Evolutionary conservation across 2,113 vertebrate species (phyloP).

Genomic region (Neoarius graeffei): DNA sequence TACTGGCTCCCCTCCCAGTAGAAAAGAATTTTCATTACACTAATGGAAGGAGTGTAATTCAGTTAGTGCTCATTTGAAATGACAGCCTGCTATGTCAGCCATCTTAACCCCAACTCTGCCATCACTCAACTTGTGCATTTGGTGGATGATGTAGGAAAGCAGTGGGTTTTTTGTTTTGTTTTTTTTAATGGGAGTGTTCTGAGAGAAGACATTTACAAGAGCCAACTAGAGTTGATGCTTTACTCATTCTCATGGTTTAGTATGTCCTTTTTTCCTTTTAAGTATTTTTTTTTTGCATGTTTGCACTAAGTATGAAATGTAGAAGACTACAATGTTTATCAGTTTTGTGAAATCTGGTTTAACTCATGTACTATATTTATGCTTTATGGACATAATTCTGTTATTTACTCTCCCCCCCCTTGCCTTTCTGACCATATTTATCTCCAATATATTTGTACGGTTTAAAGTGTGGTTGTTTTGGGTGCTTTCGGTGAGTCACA

Average conservation of each 20-base stretch:
- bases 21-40: conserved; percentile 67
- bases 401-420: conserved; percentile 38
- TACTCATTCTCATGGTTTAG: conserved; percentile 39
- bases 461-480: conserved; percentile 14
- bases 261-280: conserved; percentile 22
- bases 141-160: conserved; percentile 42
- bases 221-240: conserved; percentile 17
- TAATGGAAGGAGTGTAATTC: conserved; percentile 76
- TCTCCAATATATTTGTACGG: conserved; percentile 26
- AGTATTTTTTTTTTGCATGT: conserved; percentile 49
- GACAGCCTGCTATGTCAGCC: conserved; percentile 75
- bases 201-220: conserved; percentile 58
- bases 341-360: conserved; percentile 5
- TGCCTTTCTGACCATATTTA: conserved; percentile 24
- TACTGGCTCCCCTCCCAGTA: conserved; percentile 42
- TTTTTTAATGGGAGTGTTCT: conserved; percentile 50
- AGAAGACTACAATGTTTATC: conserved; percentile 28
- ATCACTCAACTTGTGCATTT: conserved; percentile 53
- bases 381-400: conserved; percentile 17
- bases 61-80: conserved; percentile 70
- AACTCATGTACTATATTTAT: conserved; percentile 37
- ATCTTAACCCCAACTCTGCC: conserved; percentile 55
- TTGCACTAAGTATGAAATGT: conserved; percentile 19
- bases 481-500: conserved; percentile 7
- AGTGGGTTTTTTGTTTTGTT: not conserved